Conservation (phyloP, 2,888 invertebrate genomes). For the Acronicta leporina region DNA sequence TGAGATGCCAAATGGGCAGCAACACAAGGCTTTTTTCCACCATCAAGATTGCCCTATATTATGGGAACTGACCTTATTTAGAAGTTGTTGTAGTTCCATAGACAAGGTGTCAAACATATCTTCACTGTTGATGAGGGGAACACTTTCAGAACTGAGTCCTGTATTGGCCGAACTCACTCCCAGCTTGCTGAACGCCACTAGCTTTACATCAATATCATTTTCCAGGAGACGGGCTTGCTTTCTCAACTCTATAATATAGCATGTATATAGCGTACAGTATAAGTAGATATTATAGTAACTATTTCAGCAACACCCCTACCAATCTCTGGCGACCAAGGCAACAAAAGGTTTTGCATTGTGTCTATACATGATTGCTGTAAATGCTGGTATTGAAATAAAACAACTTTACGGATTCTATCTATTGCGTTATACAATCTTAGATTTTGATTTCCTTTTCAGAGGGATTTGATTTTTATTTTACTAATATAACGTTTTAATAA, state of each 20-base stretch:
- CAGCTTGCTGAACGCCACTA: slow-evolving; percentile 98
- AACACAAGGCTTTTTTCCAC: too few relatives aligned
- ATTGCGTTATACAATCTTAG: too few relatives aligned
- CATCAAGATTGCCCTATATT: background rate
- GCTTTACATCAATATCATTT: slow-evolving; percentile 98
- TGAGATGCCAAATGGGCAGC: too few relatives aligned
- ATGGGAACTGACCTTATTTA: slow-evolving; percentile 91
- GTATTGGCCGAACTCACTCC: slow-evolving; percentile 91
- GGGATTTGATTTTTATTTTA: too few relatives aligned
- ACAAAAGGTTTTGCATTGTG: too few relatives aligned
- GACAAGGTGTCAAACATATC: slow-evolving; percentile 98
- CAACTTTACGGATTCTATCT: too few relatives aligned
- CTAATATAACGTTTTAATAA: too few relatives aligned
- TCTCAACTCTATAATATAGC: slow-evolving; percentile 92
- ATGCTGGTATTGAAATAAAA: background rate
- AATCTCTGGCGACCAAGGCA: too few relatives aligned
- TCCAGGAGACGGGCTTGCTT: slow-evolving; percentile 98
- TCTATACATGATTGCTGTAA: too few relatives aligned
- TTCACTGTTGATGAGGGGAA: slow-evolving; percentile 95
- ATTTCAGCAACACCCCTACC: too few relatives aligned
- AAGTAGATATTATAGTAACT: too few relatives aligned
- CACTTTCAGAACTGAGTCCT: slow-evolving; percentile 91
- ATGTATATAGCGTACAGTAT: background rate
- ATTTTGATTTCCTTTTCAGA: too few relatives aligned
- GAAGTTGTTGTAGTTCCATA: slow-evolving; percentile 96